Evolutionary conservation across 1,140 invertebrate genomes (phyloP), one percentile per base, ranked within the genome.

Genomic region (Apis dorsata): DNA sequence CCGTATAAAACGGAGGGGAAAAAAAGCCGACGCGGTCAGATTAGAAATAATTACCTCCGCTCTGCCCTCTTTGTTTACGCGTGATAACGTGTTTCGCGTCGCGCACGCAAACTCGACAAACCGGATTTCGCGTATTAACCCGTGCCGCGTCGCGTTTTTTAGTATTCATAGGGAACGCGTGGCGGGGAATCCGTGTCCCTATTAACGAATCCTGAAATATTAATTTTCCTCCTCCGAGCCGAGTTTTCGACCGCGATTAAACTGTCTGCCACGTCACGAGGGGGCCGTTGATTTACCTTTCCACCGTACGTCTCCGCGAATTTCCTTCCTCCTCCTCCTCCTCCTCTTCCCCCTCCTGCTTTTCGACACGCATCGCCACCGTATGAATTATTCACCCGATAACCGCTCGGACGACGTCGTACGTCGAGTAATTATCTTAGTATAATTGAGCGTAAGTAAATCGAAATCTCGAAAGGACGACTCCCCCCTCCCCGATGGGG

Each of bases 61-160:
- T 55, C 65, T 86, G 81, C 81, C 84, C 78, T 87, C 85, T 87
- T 86, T 84, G 85, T 84, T 75, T 75, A 79, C 85, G 62, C 44
- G 68, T 72, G 82, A 87, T 86, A 87, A 87, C 66, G 76, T 87
- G 81, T 86, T 77, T 84, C 85, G n/a, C 15, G 24, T 63, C 57
- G n/a, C 53, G 60, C 81, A 63, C 63, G 62, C 68, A 72, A 87
- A 88, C 86, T 75, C 79, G 86, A 87, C 85, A 88, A 78, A 82
- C 86, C 79, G 83, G 86, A 88, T 88, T 87, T 77, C 69, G 79
- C 70, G 83, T 87, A 87, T 87, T 82, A 87, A 87, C 85, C 51
- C 55, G 68, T 34, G 81, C 19, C 34, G 72, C 57, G 74, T 15
- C 51, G 81, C 71, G 76, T 44, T 70, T 85, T 88, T 85, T 62